Conservation (phyloP, 2,113 vertebrate species). For the Melanotaenia duboulayi region DNA sequence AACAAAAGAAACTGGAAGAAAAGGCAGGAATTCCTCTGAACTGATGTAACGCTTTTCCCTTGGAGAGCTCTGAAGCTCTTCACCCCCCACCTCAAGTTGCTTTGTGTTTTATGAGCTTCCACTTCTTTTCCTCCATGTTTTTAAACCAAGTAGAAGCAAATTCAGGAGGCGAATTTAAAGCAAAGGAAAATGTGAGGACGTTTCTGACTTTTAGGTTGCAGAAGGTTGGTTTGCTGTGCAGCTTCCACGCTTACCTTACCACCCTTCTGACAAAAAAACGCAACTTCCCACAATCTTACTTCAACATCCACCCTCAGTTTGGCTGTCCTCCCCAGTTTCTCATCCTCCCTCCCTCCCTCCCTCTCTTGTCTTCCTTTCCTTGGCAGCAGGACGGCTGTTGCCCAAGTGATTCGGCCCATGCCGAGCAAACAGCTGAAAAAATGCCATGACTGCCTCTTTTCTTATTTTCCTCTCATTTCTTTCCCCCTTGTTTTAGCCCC, state of each 20-base stretch:
- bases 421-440: constrained; percentile 75
- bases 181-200: not conserved
- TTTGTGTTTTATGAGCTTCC: constrained; percentile 2
- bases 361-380: constrained; percentile 41
- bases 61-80: constrained; percentile 52
- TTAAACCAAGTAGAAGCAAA: not conserved
- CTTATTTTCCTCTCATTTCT: constrained; percentile 11
- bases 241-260: too few relatives aligned
- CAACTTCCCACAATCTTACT: constrained; percentile 11
- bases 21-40: constrained; percentile 73
- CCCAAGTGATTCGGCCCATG: constrained; percentile 70
- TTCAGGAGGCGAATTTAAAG: not conserved
- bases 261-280: constrained; percentile 11
- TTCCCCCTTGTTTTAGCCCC: constrained; percentile 3
- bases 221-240: too few relatives aligned
- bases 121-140: constrained; percentile 4
- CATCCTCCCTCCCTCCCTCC: constrained; percentile 16
- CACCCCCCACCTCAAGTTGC: constrained; percentile 9
- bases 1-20: constrained; percentile 74
- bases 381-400: constrained; percentile 62
- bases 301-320: constrained; percentile 1
- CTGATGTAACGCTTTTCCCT: constrained; percentile 67
- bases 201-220: not conserved
- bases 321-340: constrained; percentile 35
- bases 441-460: constrained; percentile 59